Conservation (phyloP, 2,113 vertebrate genomes). For the Motacilla tschutschensis region DNA sequence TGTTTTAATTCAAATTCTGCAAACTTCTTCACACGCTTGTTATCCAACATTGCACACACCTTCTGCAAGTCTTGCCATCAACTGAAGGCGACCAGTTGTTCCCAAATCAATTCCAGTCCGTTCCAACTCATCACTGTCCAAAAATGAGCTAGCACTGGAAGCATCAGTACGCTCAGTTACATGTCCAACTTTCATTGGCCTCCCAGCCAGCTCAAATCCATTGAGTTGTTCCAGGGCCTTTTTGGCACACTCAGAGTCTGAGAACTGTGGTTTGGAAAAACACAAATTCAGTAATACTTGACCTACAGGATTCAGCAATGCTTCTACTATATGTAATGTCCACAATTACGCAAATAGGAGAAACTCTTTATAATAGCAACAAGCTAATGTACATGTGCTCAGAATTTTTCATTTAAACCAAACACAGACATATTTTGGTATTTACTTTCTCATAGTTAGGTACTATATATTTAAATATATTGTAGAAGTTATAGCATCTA, state of each 20-base stretch:
- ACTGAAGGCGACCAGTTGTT: conserved; percentile 91
- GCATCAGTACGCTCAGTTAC: conserved; percentile 92
- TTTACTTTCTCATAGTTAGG: neutral
- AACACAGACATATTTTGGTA: neutral
- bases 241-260: conserved; percentile 94
- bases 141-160: conserved; percentile 87
- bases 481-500: neutral
- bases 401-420: neutral
- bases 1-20: neutral
- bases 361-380: neutral
- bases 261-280: conserved; percentile 75
- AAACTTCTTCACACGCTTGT: neutral
- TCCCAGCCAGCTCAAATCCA: conserved; percentile 92
- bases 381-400: neutral
- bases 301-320: neutral
- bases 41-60: conserved; percentile 65
- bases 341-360: rapidly evolving
- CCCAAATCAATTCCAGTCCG: conserved; percentile 91
- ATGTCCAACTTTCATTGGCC: conserved; percentile 97
- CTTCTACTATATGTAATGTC: neutral
- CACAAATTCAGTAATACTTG: neutral
- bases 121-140: conserved; percentile 93
- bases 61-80: conserved; percentile 95
- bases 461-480: neutral
- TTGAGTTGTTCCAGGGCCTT: conserved; percentile 96